Conservation (phyloP, 2,888 invertebrate genomes). For the Isotomurus palustris region DNA sequence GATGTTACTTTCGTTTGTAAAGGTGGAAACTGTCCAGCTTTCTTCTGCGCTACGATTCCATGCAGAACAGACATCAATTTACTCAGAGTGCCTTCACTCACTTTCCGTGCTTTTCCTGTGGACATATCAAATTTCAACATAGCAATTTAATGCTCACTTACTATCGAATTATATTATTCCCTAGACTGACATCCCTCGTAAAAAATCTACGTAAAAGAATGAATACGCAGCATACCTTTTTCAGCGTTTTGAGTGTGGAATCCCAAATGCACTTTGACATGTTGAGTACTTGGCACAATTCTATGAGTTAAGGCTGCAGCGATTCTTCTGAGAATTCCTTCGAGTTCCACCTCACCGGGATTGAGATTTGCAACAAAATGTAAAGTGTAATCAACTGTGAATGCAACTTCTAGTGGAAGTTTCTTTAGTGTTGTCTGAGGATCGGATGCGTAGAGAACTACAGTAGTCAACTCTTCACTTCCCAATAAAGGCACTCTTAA, state of each 20-base stretch:
- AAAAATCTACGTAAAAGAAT: background rate
- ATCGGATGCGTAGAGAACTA: slow-evolving; percentile 60
- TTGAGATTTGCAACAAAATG: slow-evolving; percentile 45
- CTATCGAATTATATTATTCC: too few relatives aligned
- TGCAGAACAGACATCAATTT: slow-evolving; percentile 42
- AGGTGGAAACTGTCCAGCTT: slow-evolving; percentile 1
- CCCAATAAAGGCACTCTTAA: slow-evolving; percentile 65
- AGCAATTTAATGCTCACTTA: background rate
- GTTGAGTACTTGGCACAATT: slow-evolving; percentile 41
- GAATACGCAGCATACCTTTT: slow-evolving; percentile 32
- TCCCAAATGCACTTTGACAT: slow-evolving; percentile 35
- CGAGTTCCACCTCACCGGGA: slow-evolving; percentile 28
- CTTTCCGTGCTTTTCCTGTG: slow-evolving; percentile 43
- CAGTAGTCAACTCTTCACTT: slow-evolving; percentile 62
- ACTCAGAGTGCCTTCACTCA: slow-evolving; percentile 45
- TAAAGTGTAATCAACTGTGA: slow-evolving; percentile 42
- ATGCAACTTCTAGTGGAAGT: slow-evolving; percentile 38
- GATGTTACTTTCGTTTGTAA: slow-evolving; percentile 10
- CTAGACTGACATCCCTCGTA: background rate
- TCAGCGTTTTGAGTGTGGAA: slow-evolving; percentile 43
- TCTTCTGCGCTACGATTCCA: slow-evolving; percentile 37
- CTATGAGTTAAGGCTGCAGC: slow-evolving; percentile 44
- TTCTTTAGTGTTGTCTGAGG: slow-evolving; percentile 58
- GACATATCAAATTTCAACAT: background rate
- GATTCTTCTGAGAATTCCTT: slow-evolving; percentile 36